Percentiles rank a stretch among this genome's conserved stretches.
Conservation (phyloP, 2,797 vertebrate species). For the Falco berigora region DNA sequence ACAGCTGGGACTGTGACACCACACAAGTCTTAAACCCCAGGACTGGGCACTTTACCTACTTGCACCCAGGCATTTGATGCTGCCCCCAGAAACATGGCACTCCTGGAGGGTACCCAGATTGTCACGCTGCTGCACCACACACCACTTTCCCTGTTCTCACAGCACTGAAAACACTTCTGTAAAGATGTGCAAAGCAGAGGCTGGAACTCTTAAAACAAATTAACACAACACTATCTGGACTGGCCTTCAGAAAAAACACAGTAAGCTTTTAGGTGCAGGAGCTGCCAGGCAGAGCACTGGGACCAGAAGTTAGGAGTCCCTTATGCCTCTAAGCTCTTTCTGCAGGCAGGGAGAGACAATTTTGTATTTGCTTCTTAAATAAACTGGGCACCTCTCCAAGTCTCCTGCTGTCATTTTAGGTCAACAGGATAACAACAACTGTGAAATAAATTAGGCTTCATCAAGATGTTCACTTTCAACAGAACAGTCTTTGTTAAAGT, state of each 20-base stretch:
- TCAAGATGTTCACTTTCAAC: conserved; percentile 27
- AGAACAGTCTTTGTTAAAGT: conserved; percentile 17
- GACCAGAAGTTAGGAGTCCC: background rate
- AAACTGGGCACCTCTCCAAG: conserved; percentile 26
- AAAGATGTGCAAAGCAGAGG: background rate
- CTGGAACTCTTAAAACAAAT: background rate
- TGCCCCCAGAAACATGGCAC: background rate
- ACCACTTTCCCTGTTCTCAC: background rate
- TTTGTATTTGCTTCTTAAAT: conserved; percentile 15
- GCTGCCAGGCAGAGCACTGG: background rate
- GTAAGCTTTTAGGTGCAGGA: background rate
- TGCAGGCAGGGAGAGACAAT: background rate
- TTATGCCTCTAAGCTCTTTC: background rate
- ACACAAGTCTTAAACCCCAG: background rate
- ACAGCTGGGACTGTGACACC: background rate
- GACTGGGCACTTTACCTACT: background rate
- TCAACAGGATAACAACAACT: conserved; percentile 52
- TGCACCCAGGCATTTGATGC: background rate
- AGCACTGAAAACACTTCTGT: background rate
- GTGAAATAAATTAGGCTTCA: conserved; percentile 51
- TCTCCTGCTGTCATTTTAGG: conserved; percentile 41
- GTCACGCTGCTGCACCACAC: background rate
- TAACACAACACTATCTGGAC: background rate
- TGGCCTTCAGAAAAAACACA: background rate
- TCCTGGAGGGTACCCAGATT: background rate